Percentiles rank a stretch among this genome's conserved stretches.
Evolutionary conservation across 2,888 invertebrate genomes (phyloP).

Genomic region (Netelia melanura): DNA sequence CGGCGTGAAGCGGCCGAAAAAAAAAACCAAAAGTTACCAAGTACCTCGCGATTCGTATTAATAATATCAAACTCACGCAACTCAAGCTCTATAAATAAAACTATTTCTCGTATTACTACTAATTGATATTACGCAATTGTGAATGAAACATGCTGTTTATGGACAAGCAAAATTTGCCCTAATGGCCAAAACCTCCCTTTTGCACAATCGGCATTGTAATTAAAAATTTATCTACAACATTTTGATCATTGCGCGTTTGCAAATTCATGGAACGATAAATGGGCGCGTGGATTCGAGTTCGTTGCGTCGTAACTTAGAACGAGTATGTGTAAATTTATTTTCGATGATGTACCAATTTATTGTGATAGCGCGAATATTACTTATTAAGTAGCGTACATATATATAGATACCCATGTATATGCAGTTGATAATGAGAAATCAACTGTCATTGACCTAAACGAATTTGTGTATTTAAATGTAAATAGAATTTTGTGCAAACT

Average conservation of each 20-base stretch:
- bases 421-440: constrained; percentile 70
- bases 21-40: constrained; percentile 74
- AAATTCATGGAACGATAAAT: constrained; percentile 66
- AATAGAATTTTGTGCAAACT: constrained; percentile 75
- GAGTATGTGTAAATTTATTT: constrained; percentile 53
- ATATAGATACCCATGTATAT: constrained; percentile 68
- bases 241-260: constrained; percentile 11
- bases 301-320: constrained; percentile 25
- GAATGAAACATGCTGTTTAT: not conserved
- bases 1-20: constrained; percentile 61
- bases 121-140: constrained; percentile 9
- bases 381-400: constrained; percentile 53
- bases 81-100: constrained; percentile 33
- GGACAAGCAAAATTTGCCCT: not conserved
- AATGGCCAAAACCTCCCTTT: not conserved
- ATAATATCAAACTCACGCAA: constrained; percentile 52
- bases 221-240: not conserved
- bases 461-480: constrained; percentile 80
- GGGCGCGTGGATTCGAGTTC: constrained; percentile 41
- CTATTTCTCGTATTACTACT: constrained; percentile 43
- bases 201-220: not conserved
- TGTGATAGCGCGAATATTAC: constrained; percentile 67
- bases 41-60: constrained; percentile 72
- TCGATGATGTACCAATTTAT: constrained; percentile 62
- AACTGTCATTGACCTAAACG: constrained; percentile 70